Evolutionary conservation across 2,888 invertebrate genomes (phyloP), one percentile per base, ranked within the genome.

Genomic region (Hyposoter dolosus): DNA sequence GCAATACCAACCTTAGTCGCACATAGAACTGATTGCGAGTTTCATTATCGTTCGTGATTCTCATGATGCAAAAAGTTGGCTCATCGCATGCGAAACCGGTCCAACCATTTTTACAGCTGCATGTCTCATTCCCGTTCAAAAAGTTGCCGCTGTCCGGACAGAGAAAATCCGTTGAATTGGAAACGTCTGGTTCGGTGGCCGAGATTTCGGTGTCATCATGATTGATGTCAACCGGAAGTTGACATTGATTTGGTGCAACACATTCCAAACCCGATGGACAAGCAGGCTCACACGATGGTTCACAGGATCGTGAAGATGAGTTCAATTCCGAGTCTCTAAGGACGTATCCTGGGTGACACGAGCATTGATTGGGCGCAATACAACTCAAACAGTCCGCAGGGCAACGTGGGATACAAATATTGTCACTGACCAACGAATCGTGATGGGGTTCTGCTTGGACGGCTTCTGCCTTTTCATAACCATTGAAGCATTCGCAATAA

Each of bases 251-350:
- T 32, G 88, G 86, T 28, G 45, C 84, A n/a, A 83, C 32, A 60
- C 88, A 88, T 19, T 84, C 79, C 15, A 90, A 90, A 0, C 96
- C 96, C 83, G 92, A 89, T n/a, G 95, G 95, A 77, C 96, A 96
- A 15, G 94, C 94, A 0, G 88, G 84, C 32, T 84, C 89, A 6
- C 90, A 94, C 7, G 90, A 92, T 0, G 89, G 90, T 89, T 93
- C 17, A 88, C 87, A 69, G 89, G 91, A 82, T 84, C 89, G 66
- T 50, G 66, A 66, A 32, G n/a, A 0, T 23, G 47, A 35, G 12
- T 85, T 60, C 43, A 56, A 71, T 10, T 47, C 15, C 1, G 9
- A 50, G 40, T 85, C 82, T 28, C 65, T 85, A 10, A 69, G 32
- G 23, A 83, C 68, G 71, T 79, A 79, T n/a, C 91, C 91, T 17